phyloP scores from a whole-genome alignment of 2,113 vertebrate species.

The Tychaedon coryphoeus region DNA sequence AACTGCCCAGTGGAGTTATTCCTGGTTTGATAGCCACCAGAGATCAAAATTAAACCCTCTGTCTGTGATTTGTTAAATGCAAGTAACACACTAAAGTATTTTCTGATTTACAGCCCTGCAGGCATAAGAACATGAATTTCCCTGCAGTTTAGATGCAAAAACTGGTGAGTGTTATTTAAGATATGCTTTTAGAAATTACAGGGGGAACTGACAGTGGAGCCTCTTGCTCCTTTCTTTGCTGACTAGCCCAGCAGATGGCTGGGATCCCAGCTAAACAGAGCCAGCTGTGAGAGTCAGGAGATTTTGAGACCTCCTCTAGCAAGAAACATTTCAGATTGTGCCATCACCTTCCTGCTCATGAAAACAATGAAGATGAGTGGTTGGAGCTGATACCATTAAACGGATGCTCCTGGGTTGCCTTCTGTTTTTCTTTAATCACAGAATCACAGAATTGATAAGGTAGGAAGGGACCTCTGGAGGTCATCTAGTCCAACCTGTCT shows the following conservation, averaged over 20 bases:
- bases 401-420: neutral
- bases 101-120: neutral
- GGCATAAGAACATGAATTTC: neutral
- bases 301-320: neutral
- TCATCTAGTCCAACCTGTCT: neutral
- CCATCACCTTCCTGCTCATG: neutral
- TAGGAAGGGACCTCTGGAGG: neutral
- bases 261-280: neutral
- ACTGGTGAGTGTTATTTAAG: neutral
- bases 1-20: neutral
- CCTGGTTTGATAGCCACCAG: neutral
- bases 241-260: neutral
- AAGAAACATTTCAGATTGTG: neutral
- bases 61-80: neutral
- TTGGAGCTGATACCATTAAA: neutral
- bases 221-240: neutral
- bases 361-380: neutral
- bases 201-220: neutral
- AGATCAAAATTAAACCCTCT: neutral
- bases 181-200: accelerated
- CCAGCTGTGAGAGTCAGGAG: neutral
- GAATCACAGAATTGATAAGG: neutral
- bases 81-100: neutral
- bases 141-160: neutral
- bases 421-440: neutral